A percentile compares a stretch with the other conserved stretches of the same genome.
Conservation (phyloP, 2,888 invertebrate species). For the Melikaiella ostensackeni region DNA sequence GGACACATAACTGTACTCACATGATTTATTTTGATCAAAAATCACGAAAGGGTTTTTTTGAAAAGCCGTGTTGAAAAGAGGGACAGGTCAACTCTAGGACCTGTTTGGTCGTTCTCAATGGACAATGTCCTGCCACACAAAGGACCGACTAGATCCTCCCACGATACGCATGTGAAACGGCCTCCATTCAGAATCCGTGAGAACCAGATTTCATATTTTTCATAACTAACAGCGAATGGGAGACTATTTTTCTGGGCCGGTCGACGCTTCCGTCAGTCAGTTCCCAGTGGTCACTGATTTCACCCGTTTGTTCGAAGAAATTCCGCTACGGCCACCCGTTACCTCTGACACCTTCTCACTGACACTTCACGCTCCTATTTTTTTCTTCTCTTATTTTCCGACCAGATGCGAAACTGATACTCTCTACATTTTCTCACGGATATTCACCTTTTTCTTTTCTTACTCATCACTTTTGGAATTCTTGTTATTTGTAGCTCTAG, state of each 20-base stretch:
- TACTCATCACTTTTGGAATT: background rate
- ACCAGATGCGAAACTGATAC: conserved; percentile 37
- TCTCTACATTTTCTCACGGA: conserved; percentile 29
- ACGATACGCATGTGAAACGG: conserved; percentile 78
- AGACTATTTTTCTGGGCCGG: conserved; percentile 52
- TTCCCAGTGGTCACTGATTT: conserved; percentile 59
- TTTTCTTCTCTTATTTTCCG: conserved; percentile 1
- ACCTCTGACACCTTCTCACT: conserved; percentile 36
- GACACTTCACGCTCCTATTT: conserved; percentile 32
- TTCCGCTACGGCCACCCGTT: conserved; percentile 37
- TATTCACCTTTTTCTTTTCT: background rate
- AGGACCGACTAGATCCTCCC: conserved; percentile 78
- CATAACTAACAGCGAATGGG: conserved; percentile 68
- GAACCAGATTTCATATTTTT: conserved; percentile 77
- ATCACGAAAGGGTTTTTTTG: conserved; percentile 72
- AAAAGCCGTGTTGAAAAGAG: conserved; percentile 61
- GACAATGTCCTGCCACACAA: conserved; percentile 76
- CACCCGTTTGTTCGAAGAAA: conserved; percentile 59
- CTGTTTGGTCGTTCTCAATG: conserved; percentile 73
- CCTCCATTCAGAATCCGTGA: conserved; percentile 76
- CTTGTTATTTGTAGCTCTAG: background rate
- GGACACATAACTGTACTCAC: conserved; percentile 70
- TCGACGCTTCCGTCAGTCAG: conserved; percentile 49
- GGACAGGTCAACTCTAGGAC: conserved; percentile 75
- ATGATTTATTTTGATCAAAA: conserved; percentile 76